Base-by-base conservation (phyloP, 1,140 invertebrate genomes). In the Leguminivora glycinivorella region DNA sequence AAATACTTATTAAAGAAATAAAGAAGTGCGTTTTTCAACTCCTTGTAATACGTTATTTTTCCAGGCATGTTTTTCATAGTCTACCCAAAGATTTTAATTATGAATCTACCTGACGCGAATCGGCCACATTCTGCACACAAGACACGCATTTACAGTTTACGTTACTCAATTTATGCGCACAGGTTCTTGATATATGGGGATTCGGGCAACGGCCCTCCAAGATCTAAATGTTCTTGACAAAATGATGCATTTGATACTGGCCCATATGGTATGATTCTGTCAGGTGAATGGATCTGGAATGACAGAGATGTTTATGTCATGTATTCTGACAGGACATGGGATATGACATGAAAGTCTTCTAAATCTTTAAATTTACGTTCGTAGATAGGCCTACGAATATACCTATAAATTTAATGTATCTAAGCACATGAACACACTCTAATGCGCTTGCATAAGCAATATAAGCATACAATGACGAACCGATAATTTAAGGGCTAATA, bases 401-500 rank as follows among this genome's bases (percentile, higher is more conserved):
- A 29, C 5, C 5, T 38, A 38, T 14, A 38, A 38, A 52, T 52
- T 0, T 52, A n/a, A 52, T 9, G 1, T 22, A 52, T 52, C 19
- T 22, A 19, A 17, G 47, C 19, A 22, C 19, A 52, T 52, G n/a
- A 43, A 43, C 40, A 52, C 2, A 9, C 10, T 22, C 12, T 17
- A 43, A 3, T 29, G 26, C 5, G 5, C 2, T 29, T 9, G 47
- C 47, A 52, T 22, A 22, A 19, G 7, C n/a, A 22, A 3, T 19
- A 52, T 52, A 22, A 52, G 47, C 58, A 31, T 60, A 26, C 56
- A 60, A 60, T 26, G 25, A 26, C 25, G 26, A 63, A 63, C 10
- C 26, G n/a, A 31, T 31, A 31, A 34, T 63, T 34, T 63, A 63
- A 63, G 69, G 31, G 58, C 69, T 70, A 58, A 70, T 58, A 58